phyloP scores from a whole-genome alignment of 2,113 vertebrate genomes.

The Sturnus vulgaris region DNA sequence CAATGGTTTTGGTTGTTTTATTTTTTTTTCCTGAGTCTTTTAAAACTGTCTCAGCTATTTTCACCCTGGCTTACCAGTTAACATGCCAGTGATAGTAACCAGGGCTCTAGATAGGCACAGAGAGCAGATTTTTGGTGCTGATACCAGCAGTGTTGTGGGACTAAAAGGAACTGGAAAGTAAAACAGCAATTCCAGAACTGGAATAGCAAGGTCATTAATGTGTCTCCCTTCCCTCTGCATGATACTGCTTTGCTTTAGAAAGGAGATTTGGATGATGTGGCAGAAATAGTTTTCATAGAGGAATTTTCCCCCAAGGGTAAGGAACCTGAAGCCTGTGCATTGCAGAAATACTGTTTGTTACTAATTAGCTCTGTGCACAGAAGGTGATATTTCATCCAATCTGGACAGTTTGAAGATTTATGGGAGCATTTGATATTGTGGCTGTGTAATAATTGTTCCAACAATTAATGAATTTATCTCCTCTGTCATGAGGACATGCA shows the following conservation, averaged over 20 bases:
- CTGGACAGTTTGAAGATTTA: background rate
- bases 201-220: background rate
- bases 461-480: background rate
- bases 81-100: background rate
- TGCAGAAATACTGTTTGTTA: background rate
- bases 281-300: background rate
- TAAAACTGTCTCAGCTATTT: background rate
- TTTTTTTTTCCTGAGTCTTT: background rate
- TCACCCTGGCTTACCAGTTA: background rate
- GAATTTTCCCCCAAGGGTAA: background rate
- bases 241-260: background rate
- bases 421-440: background rate
- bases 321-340: background rate
- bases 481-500: background rate
- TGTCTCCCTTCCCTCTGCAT: background rate
- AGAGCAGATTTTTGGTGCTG: background rate
- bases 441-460: background rate
- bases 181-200: background rate
- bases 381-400: background rate
- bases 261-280: background rate
- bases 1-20: fast-evolving
- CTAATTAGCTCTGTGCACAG: background rate
- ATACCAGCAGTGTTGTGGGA: background rate
- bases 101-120: background rate
- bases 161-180: background rate